Evolutionary conservation across 2,888 invertebrate genomes (phyloP).

Genomic region (Parascotia fuliginaria): DNA sequence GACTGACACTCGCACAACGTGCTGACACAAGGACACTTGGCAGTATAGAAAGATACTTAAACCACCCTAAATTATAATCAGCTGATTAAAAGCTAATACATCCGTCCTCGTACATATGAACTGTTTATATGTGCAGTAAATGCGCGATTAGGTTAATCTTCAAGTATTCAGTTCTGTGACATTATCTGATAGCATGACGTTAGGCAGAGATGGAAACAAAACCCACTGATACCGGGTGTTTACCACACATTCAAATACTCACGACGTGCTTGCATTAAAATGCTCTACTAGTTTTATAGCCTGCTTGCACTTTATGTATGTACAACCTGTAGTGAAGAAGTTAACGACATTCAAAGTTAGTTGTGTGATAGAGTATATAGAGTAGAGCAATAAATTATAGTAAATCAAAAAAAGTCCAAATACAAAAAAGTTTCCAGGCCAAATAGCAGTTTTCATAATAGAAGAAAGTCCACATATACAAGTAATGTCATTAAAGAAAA

Average conservation of each 20-base stretch:
- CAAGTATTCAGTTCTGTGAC: not conserved
- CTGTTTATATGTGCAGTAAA: not conserved
- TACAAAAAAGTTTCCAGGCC: no score
- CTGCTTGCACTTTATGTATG: no score
- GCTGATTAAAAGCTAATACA: slow-evolving; percentile 28
- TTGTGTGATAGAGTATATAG: no score
- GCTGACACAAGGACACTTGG: slow-evolving; percentile 36
- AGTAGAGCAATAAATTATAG: no score
- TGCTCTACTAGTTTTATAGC: not conserved
- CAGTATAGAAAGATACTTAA: slow-evolving; percentile 16
- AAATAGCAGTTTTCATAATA: no score
- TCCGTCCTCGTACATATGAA: slow-evolving; percentile 19
- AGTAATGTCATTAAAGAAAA: not conserved
- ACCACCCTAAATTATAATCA: slow-evolving; percentile 15
- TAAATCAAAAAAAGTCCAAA: no score
- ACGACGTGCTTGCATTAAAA: not conserved
- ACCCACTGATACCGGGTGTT: not conserved
- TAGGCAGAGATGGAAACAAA: not conserved
- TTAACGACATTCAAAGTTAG: no score
- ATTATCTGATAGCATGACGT: slow-evolving; percentile 7
- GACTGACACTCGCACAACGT: slow-evolving; percentile 6
- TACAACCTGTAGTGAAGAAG: no score
- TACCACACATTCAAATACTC: not conserved
- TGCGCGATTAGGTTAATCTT: slow-evolving; percentile 12
- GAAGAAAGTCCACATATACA: not conserved